These are phyloP conservation scores for Argyrosomus regius DNA, from an alignment of 2,797 vertebrate genomes.

Conservation along the genomic window DNA sequence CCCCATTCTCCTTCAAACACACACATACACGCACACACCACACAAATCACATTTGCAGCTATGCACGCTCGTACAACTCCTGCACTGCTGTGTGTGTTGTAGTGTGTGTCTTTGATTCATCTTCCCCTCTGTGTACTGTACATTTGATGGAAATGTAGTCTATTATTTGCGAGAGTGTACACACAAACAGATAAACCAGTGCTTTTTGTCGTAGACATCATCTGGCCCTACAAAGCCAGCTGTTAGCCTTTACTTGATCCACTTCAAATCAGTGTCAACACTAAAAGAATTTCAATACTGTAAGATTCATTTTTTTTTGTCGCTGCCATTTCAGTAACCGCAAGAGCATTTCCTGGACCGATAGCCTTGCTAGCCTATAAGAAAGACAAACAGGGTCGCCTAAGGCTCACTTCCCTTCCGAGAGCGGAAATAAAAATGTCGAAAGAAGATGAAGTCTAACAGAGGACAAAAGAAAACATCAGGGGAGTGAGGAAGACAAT, in stretches of 20 bases:
- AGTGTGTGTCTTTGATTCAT: neutral
- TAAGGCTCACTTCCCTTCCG: constrained; percentile 18
- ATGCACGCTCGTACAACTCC: neutral
- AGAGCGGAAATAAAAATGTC: constrained; percentile 46
- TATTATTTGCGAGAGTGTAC: neutral
- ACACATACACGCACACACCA: neutral
- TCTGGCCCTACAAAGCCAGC: neutral
- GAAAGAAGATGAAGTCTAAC: constrained; percentile 21
- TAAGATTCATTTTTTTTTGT: neutral
- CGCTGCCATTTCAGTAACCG: neutral
- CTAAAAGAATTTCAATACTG: neutral
- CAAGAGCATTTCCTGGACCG: neutral
- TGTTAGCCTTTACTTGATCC: neutral
- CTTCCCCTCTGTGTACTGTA: neutral
- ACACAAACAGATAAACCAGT: neutral
- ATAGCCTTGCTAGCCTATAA: neutral
- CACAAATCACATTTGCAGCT: neutral
- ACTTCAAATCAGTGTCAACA: too few species aligned
- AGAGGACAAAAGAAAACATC: constrained; percentile 18
- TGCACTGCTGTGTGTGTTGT: neutral
- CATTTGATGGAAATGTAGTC: neutral
- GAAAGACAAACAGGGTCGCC: constrained; percentile 8
- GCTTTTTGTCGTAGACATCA: neutral
- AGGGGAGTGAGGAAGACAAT: constrained; percentile 21
- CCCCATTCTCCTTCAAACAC: neutral